These are phyloP conservation scores for Caenorhabditis sp. DNA, from an alignment of 2,888 invertebrate species.

Conservation along the genomic window DNA sequence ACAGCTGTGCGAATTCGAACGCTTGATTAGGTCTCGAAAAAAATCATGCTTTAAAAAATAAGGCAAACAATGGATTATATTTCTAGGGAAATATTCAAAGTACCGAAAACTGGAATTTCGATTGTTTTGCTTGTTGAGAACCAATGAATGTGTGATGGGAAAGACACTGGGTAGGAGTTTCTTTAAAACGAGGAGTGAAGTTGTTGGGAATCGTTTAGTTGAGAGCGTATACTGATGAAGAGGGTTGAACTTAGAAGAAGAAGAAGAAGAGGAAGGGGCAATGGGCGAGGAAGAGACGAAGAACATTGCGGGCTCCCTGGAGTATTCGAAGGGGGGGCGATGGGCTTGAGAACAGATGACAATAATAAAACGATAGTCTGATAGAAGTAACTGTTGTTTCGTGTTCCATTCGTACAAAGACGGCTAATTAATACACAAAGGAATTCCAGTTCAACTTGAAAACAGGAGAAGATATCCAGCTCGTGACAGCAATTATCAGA, in stretches of 20 bases:
- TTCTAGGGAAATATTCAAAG: not conserved
- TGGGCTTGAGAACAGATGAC: not conserved
- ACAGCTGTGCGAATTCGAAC: not conserved
- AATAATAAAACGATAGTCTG: not conserved
- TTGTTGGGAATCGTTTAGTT: conserved; percentile 23
- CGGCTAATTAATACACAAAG: too few species aligned
- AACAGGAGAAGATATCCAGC: too few species aligned
- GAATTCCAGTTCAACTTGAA: too few species aligned
- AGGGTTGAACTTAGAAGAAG: conserved; percentile 2
- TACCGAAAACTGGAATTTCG: not conserved
- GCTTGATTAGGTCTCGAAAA: not conserved
- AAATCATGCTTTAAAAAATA: not conserved
- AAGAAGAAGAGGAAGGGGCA: not conserved
- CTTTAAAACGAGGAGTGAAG: not conserved
- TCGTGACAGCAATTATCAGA: too few species aligned
- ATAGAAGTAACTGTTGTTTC: too few species aligned
- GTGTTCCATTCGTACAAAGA: too few species aligned
- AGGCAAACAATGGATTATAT: not conserved
- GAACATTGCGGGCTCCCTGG: conserved; percentile 1
- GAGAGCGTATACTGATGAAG: conserved; percentile 28
- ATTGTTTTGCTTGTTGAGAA: not conserved
- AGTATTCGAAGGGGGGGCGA: conserved; percentile 2
- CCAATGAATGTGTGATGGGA: conserved; percentile 44
- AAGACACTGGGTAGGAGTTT: conserved; percentile 9
- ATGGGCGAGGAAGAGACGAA: too few species aligned